These are phyloP conservation scores for Pyrrhosoma nymphula DNA, from an alignment of 2,888 invertebrate species.

Conservation along the genomic window DNA sequence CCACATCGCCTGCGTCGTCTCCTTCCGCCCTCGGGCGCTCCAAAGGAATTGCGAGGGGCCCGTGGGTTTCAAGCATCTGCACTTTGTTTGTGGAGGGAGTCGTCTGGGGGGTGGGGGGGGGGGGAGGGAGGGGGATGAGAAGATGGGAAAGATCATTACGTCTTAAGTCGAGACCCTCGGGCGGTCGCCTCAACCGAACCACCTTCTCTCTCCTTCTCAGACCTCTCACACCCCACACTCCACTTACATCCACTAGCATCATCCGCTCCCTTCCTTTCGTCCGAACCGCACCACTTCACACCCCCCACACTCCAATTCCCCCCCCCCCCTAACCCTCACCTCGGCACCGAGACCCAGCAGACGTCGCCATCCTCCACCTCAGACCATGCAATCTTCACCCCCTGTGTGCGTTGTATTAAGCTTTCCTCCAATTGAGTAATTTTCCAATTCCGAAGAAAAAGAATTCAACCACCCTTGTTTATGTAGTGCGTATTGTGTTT, in stretches of 20 bases:
- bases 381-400: background rate
- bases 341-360: background rate
- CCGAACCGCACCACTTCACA: background rate
- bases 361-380: background rate
- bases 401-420: background rate
- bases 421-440: background rate
- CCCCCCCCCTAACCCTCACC: background rate
- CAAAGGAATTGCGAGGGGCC: background rate
- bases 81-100: constrained; percentile 53
- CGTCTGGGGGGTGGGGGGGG: background rate
- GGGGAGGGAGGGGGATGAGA: background rate
- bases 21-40: background rate
- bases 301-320: background rate
- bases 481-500: background rate
- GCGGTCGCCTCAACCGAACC: constrained; percentile 3
- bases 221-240: background rate
- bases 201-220: background rate
- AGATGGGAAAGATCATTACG: constrained; percentile 19
- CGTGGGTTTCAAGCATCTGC: constrained; percentile 51
- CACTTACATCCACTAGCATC: background rate
- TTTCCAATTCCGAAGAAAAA: background rate
- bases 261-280: background rate
- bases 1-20: background rate
- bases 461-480: background rate
- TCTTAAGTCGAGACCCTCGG: constrained; percentile 20